Conservation (phyloP, 1,140 invertebrate species). For the Danaus plexippus region DNA sequence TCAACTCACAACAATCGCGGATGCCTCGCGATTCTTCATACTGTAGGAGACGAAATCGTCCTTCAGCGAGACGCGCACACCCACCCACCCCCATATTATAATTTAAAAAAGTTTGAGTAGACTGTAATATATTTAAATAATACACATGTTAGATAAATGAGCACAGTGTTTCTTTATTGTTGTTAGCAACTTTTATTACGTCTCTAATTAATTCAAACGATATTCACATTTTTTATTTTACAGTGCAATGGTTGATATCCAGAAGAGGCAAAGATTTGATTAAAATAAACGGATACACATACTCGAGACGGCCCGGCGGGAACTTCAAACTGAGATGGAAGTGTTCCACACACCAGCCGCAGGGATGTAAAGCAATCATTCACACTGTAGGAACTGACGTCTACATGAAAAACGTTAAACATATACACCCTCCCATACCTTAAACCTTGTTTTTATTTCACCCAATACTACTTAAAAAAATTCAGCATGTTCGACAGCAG, state of each 20-base stretch:
- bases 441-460: background rate
- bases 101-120: background rate
- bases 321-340: constrained; percentile 21
- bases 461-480: too few relatives aligned
- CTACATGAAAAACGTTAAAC: constrained; percentile 4
- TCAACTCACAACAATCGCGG: constrained; percentile 18
- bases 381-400: constrained; percentile 2
- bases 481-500: too few relatives aligned
- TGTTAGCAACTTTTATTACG: too few relatives aligned
- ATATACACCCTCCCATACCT: constrained; percentile 12
- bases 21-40: constrained; percentile 13
- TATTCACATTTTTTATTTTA: constrained; percentile 7
- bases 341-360: constrained; percentile 30
- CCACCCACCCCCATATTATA: constrained; percentile 3
- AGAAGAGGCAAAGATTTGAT: constrained; percentile 26
- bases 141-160: background rate
- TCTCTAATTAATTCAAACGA: too few relatives aligned
- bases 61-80: constrained; percentile 1
- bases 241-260: constrained; percentile 25
- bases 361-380: constrained; percentile 26
- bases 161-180: too few relatives aligned
- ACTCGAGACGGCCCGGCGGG: constrained; percentile 5
- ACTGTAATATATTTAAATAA: background rate
- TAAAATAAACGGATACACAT: constrained; percentile 24
- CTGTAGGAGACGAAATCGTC: constrained; percentile 2